Base-by-base conservation (phyloP, 2,888 invertebrate species). In the Tetranychus truncatus region DNA sequence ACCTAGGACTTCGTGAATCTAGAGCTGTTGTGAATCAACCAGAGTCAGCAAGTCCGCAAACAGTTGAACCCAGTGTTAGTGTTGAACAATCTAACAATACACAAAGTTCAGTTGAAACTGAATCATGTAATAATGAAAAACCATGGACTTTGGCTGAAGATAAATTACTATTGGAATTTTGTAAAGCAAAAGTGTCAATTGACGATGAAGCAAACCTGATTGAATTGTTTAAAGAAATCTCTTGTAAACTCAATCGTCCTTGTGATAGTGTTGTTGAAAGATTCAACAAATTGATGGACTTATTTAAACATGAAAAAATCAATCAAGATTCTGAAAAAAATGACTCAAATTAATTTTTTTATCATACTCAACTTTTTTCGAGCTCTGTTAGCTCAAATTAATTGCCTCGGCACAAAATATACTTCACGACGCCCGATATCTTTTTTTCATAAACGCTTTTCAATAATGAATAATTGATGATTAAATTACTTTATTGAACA, bases 71-170 rank as follows among this genome's bases (percentile, higher is more conserved):
- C 20, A 20, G 18, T 66, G 66, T 18, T 20, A 66, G 6, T 5
- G 34, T 34, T 34, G 34, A 34, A 3, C 34, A 34, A 34, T 34
- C 34, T 34, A 34, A 34, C 34, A 34, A 4, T 34, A 34, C 34
- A 34, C 34, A 34, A 34, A 34, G 34, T 34, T 34, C 34, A 34
- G 34, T 24, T 20, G 20, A 20, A 24, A 20, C n/a, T 5, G 34
- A 20, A 24, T 21, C 69, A 69, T 5, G 55, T 55, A 11, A 21
- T 7, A 44, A 73, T 46, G 45, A 75, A 15, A 24, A n/a, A 20
- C 21, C 9, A 46, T 76, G 76, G 76, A 75, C 75, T 11, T 44
- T 75, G 67, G 75, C 45, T 24, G 75, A 76, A 15, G 76, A 76
- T 72, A 72, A 75, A 71, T 34, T 75, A 20, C 74, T 76, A 44